Evolutionary conservation across 2,888 invertebrate species (phyloP).

Genomic region (Drosophila incognita): DNA sequence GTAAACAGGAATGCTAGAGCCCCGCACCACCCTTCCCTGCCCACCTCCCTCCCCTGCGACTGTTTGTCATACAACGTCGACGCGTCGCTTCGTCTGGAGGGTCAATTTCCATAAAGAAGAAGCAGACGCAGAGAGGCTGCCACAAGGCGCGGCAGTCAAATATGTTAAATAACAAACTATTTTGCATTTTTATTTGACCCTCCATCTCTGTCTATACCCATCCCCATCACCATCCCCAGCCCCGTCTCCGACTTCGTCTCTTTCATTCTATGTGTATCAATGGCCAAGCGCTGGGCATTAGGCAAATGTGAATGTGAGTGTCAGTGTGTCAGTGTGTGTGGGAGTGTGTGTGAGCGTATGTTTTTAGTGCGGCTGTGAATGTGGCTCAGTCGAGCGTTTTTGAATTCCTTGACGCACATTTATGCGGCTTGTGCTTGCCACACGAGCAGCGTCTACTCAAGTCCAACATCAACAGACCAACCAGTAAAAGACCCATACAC

Average conservation of each 20-base stretch:
- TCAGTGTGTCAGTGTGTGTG: conserved; percentile 13
- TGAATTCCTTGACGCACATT: conserved; percentile 72
- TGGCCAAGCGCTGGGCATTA: conserved; percentile 63
- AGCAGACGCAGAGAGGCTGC: conserved; percentile 14
- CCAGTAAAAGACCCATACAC: not conserved
- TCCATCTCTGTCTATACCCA: conserved; percentile 12
- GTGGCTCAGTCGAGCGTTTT: conserved; percentile 41
- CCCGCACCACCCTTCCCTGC: not conserved
- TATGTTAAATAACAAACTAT: conserved; percentile 81
- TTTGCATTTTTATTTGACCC: conserved; percentile 71
- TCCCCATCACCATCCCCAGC: not conserved
- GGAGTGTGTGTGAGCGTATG: conserved; percentile 10
- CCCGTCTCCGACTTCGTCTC: not conserved
- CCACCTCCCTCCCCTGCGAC: not conserved
- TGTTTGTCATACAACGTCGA: conserved; percentile 62
- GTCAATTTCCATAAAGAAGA: conserved; percentile 64
- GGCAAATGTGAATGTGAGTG: conserved; percentile 55
- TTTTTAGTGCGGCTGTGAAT: conserved; percentile 32
- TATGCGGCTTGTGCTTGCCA: conserved; percentile 63
- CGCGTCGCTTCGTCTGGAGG: conserved; percentile 51
- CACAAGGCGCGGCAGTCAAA: conserved; percentile 51
- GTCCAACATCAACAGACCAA: conserved; percentile 8
- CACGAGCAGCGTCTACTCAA: conserved; percentile 33
- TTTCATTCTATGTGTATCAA: conserved; percentile 52
- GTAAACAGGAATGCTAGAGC: conserved; percentile 12